phyloP scores from a whole-genome alignment of 2,888 invertebrate genomes.

The Diploptera punctata region DNA sequence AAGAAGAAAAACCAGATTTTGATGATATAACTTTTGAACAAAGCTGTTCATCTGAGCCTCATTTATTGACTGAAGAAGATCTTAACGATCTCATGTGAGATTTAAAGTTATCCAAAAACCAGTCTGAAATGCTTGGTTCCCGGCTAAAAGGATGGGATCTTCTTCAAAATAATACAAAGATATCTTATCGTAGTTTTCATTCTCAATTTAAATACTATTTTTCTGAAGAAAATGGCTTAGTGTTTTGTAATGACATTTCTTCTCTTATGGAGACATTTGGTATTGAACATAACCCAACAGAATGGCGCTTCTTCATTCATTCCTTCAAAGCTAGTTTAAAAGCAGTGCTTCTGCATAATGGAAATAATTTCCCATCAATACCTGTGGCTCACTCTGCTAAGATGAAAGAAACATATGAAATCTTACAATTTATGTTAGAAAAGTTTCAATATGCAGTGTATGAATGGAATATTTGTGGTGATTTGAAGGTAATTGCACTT shows the following conservation, averaged over 20 bases:
- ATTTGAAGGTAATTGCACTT: too few species aligned
- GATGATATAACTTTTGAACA: conserved; percentile 20
- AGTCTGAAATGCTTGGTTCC: conserved; percentile 8
- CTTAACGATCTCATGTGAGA: conserved; percentile 13
- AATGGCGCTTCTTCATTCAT: background rate
- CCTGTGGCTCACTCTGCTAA: too few species aligned
- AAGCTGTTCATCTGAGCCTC: conserved; percentile 21
- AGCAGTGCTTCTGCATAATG: too few species aligned
- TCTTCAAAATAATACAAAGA: conserved; percentile 8
- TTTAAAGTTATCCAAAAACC: conserved; percentile 10
- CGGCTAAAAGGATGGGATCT: conserved; percentile 19
- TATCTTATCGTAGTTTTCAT: background rate
- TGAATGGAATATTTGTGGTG: too few species aligned
- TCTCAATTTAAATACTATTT: background rate
- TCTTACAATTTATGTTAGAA: background rate
- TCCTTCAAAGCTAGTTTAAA: too few species aligned
- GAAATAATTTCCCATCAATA: too few species aligned
- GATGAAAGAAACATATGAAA: background rate
- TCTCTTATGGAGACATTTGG: background rate
- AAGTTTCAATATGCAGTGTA: too few species aligned
- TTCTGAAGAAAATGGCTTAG: conserved; percentile 1
- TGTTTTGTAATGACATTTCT: conserved; percentile 12
- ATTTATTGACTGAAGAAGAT: background rate
- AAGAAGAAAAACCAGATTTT: background rate
- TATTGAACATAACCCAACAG: too few species aligned